These are phyloP conservation scores for Platorchestia sp. DNA, from an alignment of 1,140 invertebrate species.

Conservation along the genomic window DNA sequence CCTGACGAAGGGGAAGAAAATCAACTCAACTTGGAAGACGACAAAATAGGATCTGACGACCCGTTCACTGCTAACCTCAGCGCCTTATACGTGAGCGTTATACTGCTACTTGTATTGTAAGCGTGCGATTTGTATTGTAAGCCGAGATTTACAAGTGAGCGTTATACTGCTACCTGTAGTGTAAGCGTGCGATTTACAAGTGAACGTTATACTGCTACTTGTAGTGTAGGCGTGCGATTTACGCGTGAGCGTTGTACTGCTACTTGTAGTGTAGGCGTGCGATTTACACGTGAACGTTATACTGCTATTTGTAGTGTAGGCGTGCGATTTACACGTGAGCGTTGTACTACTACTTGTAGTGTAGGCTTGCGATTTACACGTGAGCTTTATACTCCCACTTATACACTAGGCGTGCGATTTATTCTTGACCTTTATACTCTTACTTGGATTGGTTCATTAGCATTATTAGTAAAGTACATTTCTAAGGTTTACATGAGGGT, in stretches of 20 bases:
- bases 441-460: too few relatives aligned
- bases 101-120: too few relatives aligned
- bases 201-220: too few relatives aligned
- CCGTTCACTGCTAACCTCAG: constrained; percentile 65
- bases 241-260: background rate
- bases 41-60: constrained; percentile 56
- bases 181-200: background rate
- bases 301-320: too few relatives aligned
- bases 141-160: too few relatives aligned
- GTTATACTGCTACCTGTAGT: background rate
- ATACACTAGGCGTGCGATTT: background rate
- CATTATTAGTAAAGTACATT: too few relatives aligned
- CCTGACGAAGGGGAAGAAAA: constrained; percentile 64
- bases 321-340: background rate
- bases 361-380: constrained; percentile 60
- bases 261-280: background rate
- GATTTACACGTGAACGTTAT: too few relatives aligned
- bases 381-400: background rate
- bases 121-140: background rate
- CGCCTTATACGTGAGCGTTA: constrained; percentile 59
- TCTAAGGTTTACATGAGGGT: too few relatives aligned
- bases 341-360: too few relatives aligned
- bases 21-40: constrained; percentile 57
- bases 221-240: too few relatives aligned
- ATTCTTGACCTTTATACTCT: too few relatives aligned